Evolutionary conservation across 2,113 vertebrate genomes (phyloP).

Genomic region (Elachura formosa): DNA sequence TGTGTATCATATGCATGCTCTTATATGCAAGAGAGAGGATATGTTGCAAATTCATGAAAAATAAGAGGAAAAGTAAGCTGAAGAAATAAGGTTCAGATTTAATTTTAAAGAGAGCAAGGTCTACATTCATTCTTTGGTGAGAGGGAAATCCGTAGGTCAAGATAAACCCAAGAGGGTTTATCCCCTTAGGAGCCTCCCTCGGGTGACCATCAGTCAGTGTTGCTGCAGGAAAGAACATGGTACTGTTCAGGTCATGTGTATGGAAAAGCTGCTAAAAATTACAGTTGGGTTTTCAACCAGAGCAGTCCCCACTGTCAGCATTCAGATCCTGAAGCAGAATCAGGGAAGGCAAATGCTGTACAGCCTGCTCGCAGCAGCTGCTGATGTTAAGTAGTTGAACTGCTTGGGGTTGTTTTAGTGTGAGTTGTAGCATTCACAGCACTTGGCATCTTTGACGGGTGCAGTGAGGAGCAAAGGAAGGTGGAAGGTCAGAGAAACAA

Average conservation of each 20-base stretch:
- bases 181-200: neutral
- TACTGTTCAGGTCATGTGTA: accelerated
- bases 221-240: neutral
- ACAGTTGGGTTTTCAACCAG: neutral
- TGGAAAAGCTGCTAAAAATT: neutral
- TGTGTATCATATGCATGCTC: neutral
- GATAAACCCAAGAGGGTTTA: neutral
- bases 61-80: neutral
- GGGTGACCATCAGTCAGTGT: neutral
- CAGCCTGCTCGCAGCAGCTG: neutral
- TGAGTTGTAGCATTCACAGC: neutral
- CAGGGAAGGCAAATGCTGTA: neutral
- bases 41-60: neutral
- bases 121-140: neutral
- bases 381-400: neutral
- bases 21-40: neutral
- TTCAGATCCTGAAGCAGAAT: neutral
- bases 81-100: neutral
- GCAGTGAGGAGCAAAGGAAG: neutral
- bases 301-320: neutral
- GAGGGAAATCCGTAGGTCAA: neutral
- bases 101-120: neutral
- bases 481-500: neutral
- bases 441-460: neutral
- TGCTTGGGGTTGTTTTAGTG: accelerated